A percentile compares a stretch with the other conserved stretches of the same genome.
Conservation (phyloP, 2,797 vertebrate genomes). For the Rhinatrema bivittatum region DNA sequence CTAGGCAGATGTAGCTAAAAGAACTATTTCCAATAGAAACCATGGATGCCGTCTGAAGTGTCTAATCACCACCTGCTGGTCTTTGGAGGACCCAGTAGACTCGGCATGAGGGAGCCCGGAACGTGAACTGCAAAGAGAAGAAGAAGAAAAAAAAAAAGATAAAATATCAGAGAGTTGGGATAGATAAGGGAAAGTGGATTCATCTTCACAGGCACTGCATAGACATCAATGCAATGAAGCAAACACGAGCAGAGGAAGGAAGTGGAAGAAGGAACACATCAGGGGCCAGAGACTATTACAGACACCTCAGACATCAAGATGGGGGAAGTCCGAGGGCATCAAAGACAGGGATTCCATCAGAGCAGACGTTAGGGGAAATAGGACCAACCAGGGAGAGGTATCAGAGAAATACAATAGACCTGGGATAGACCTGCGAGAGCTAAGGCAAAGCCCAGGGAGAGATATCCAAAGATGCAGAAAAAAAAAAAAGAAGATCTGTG, state of each 20-base stretch:
- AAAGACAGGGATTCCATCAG: no score
- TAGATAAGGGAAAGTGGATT: background rate
- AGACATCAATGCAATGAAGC: no score
- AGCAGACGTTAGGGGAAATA: no score
- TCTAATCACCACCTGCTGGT: background rate
- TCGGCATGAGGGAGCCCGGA: background rate
- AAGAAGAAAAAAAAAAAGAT: no score
- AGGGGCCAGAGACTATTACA: no score
- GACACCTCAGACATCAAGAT: background rate
- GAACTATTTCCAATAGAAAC: background rate
- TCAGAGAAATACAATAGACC: background rate
- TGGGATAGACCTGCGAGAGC: slow-evolving; percentile 1
- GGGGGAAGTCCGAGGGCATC: no score
- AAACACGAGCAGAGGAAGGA: background rate
- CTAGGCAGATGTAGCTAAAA: background rate
- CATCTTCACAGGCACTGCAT: background rate
- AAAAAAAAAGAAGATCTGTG: no score
- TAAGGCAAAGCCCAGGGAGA: background rate
- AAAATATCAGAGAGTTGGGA: background rate
- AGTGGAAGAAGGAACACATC: background rate
- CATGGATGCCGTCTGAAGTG: background rate
- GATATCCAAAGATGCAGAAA: background rate
- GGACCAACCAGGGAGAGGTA: background rate
- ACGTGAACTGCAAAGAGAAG: slow-evolving; percentile 24
- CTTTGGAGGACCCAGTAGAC: slow-evolving; percentile 2